phyloP scores from a whole-genome alignment of 2,113 vertebrate genomes.

The Odobenus rosmarus region DNA sequence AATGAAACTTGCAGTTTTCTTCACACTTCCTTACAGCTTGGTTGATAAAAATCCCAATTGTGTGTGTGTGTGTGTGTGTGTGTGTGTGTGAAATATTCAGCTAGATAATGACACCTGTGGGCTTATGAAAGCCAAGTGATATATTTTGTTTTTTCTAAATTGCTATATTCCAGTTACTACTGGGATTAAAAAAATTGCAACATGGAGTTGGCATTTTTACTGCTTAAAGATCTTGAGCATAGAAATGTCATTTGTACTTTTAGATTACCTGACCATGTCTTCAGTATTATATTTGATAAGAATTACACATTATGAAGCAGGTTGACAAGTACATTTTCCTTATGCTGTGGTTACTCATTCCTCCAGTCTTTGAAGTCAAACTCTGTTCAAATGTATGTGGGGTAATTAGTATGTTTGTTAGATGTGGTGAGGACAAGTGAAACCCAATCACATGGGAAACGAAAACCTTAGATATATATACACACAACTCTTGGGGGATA shows the following conservation, averaged over 20 bases:
- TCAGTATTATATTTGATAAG: slow-evolving; percentile 46
- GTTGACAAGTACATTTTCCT: slow-evolving; percentile 59
- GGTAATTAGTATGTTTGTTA: slow-evolving; percentile 54
- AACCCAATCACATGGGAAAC: slow-evolving; percentile 55
- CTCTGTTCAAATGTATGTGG: not conserved
- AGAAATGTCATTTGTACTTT: slow-evolving; percentile 53
- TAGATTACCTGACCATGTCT: not conserved
- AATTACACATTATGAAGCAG: not conserved
- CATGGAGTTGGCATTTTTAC: slow-evolving; percentile 38
- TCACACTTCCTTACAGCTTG: slow-evolving; percentile 76
- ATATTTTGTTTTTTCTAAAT: not conserved
- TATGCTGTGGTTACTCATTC: slow-evolving; percentile 65
- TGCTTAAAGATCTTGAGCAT: slow-evolving; percentile 22
- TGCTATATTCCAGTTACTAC: not conserved
- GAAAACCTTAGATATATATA: slow-evolving; percentile 31
- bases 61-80: slow-evolving; percentile 5
- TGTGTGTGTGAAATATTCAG: slow-evolving; percentile 51
- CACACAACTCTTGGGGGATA: not conserved
- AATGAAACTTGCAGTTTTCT: slow-evolving; percentile 76
- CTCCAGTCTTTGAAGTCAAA: slow-evolving; percentile 58
- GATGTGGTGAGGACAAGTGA: slow-evolving; percentile 31
- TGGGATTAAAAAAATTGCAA: slow-evolving; percentile 46
- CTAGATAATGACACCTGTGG: slow-evolving; percentile 68
- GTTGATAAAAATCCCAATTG: slow-evolving; percentile 76
- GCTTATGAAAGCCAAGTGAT: slow-evolving; percentile 24